Base-by-base conservation (phyloP, 2,113 vertebrate genomes). In the Scopus umbretta region DNA sequence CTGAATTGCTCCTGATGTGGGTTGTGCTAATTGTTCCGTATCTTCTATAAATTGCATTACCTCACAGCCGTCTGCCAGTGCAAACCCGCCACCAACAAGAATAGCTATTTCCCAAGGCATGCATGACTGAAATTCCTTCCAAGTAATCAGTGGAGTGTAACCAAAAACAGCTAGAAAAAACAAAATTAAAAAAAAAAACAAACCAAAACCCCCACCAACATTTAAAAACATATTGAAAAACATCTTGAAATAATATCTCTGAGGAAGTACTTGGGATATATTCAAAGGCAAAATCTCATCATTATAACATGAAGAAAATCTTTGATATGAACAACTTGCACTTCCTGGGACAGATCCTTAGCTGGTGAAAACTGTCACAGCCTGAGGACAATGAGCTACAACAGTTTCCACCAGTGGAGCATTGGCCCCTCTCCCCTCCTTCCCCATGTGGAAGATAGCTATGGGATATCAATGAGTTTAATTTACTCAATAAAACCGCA, bases 101-200 rank as follows among this genome's bases (percentile, higher is more conserved):
- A 99, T 97, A 82, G 97, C 98, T 94, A 99, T 99, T 90, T 99
- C 98, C 99, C 99, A 99, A 20, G 99, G 99, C 99, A 99, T 99
- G 80, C 98, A 98, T 74, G 98, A 96, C 97, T 99, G 99, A 96
- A 99, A 99, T 92, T 99, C 99, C 93, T 98, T 98, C 99, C 99
- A 99, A 83, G 98, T 98, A 92, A 99, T 99, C 97, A 99, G 94
- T 67, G 98, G 97, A 80, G 90, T 84, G 59, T 98, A 98, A 97
- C 93, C 97, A 96, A 97, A 96, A 94, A 80, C 89, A 97, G 94
- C 98, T 98, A 97, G 29, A 91, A 86, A 88, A 87, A 53, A 68
- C 20, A 45, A 49, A 68, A 56, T 36, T 12, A 40, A 26, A 6
- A 36, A 38, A 88, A 68, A 11, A 9, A 9, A 2, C 7, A 55